Evolutionary conservation across 2,888 invertebrate species (phyloP), one percentile per base, ranked within the genome.

Genomic region (Mesochorus sp.): DNA sequence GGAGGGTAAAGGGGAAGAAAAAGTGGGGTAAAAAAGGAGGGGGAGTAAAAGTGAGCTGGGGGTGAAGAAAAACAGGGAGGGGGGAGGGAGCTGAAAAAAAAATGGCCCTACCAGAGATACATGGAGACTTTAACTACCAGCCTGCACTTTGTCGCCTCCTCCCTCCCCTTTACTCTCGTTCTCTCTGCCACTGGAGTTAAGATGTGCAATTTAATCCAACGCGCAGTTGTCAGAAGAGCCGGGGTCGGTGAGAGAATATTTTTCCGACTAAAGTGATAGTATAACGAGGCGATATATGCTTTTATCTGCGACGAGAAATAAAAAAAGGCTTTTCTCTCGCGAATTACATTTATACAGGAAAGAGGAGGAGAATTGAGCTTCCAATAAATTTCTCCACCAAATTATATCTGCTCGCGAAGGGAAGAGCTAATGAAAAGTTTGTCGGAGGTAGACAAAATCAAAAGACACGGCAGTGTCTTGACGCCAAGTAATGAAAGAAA

Each of bases 201-300:
- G 44, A 78, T 73, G 74, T 68, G 74, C 51, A 74, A 71, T 78
- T 74, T 74, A 37, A 55, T 70, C n/a, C 49, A 24, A 59, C 44
- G 42, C n/a, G n/a, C n/a, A n/a, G 67, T 34, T 19, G 53, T 21
- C 6, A 12, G 17, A 26, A 19, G 28, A 44, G 37, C 34, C 24
- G 47, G 44, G 57, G 34, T 42, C 44, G 28, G 34, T 31, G 66
- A 24, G 71, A 78, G 37, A 70, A 71, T 70, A 71, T 66, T 74
- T 44, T 42, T 6, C 31, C 34, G 8, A 6, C 37, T 21, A 24
- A 34, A 59, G 42, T 68, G 34, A 47, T 47, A 4, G 3, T 12
- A 57, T 31, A 49, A 51, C 42, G 26, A 44, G 24, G 37, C 10
- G n/a, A 21, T 31, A 37, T 2, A n/a, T 10, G 19, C 12, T 3